Conservation (phyloP, 2,888 invertebrate species). For the Palloptera scutellata region DNA sequence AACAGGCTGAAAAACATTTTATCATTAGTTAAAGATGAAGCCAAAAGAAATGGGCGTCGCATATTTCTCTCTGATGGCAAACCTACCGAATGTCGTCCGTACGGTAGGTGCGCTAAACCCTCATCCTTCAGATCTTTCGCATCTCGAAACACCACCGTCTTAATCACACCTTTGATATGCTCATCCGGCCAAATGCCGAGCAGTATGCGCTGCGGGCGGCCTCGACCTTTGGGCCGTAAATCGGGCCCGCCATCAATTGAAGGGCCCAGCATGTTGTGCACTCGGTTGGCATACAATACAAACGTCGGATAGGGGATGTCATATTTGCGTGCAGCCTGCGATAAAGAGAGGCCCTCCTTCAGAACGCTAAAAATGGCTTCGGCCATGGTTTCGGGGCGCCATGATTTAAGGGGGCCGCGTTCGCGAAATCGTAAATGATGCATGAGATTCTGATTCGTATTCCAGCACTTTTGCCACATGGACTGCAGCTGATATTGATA, state of each 20-base stretch:
- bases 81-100: constrained; percentile 71
- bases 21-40: constrained; percentile 13
- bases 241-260: constrained; percentile 91
- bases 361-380: constrained; percentile 92
- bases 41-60: too few species aligned
- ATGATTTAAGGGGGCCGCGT: constrained; percentile 89
- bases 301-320: constrained; percentile 95
- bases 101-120: constrained; percentile 65
- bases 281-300: constrained; percentile 90
- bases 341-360: constrained; percentile 87
- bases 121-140: constrained; percentile 83
- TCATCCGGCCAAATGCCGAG: constrained; percentile 94
- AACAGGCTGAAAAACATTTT: constrained; percentile 62
- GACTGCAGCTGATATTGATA: constrained; percentile 94
- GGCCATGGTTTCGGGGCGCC: constrained; percentile 95
- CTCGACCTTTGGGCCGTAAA: constrained; percentile 89
- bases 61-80: too few species aligned
- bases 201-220: constrained; percentile 88
- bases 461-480: constrained; percentile 97
- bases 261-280: constrained; percentile 93
- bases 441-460: constrained; percentile 88
- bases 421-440: constrained; percentile 91
- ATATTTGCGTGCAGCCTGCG: constrained; percentile 91
- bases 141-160: constrained; percentile 91
- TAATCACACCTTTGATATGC: constrained; percentile 90